Evolutionary conservation across 2,797 vertebrate genomes (phyloP).

Genomic region (Spheniscus humboldti): DNA sequence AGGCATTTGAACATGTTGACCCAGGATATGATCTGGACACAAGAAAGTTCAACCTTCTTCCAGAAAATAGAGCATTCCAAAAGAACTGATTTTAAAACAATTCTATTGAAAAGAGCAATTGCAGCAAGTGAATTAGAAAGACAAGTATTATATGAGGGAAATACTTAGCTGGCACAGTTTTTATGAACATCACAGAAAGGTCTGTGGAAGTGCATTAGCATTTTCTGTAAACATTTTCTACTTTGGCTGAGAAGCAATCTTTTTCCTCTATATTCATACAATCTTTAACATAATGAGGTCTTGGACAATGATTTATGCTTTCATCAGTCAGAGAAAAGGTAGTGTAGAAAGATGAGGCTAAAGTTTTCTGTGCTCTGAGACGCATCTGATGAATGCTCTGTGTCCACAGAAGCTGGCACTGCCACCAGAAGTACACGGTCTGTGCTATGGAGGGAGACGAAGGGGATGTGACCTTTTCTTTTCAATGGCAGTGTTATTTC

Average conservation of each 20-base stretch:
- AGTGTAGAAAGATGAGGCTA: not conserved
- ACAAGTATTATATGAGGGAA: not conserved
- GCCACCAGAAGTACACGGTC: not conserved
- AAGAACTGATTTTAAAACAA: not conserved
- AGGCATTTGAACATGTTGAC: not conserved
- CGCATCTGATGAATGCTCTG: not conserved
- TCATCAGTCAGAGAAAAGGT: not conserved
- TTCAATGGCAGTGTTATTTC: not conserved
- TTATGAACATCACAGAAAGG: not conserved
- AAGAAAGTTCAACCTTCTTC: not conserved
- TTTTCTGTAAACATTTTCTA: not conserved
- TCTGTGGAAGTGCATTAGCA: not conserved
- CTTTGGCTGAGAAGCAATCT: not conserved
- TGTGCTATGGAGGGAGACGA: not conserved
- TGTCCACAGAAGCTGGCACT: not conserved
- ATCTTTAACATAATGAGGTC: not conserved
- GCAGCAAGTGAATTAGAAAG: not conserved
- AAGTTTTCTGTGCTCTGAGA: not conserved
- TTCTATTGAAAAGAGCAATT: not conserved
- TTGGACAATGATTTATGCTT: not conserved
- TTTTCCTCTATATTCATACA: not conserved
- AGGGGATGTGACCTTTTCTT: not conserved
- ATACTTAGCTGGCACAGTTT: not conserved
- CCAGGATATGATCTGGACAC: not conserved
- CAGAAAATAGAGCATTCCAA: not conserved